A percentile compares a stretch with the other conserved stretches of the same genome.
Evolutionary conservation across 2,113 vertebrate species (phyloP).

Genomic region (Lagopus leucura): DNA sequence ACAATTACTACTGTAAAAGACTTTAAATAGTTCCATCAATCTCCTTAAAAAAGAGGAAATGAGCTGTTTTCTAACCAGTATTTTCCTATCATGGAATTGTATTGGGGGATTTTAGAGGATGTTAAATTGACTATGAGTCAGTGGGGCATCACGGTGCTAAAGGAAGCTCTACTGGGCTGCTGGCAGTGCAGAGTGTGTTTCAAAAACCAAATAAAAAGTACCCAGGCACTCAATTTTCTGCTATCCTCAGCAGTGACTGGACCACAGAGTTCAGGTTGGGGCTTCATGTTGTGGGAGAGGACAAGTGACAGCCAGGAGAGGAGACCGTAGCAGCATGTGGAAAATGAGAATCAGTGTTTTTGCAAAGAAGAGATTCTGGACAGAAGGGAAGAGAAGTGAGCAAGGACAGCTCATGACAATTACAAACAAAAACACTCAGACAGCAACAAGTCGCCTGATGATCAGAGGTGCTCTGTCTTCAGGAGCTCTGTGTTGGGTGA

Average conservation of each 20-base stretch:
- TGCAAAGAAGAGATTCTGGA: not conserved
- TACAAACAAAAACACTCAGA: conserved; percentile 1
- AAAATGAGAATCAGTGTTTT: conserved; percentile 37
- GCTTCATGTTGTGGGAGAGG: not conserved
- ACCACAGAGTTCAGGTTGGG: not conserved
- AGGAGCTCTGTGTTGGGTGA: not conserved
- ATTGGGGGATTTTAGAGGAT: conserved; percentile 61
- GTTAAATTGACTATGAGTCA: conserved; percentile 64
- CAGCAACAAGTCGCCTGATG: not conserved
- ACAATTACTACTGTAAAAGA: not conserved
- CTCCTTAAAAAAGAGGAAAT: conserved; percentile 57
- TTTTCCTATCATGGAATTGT: conserved; percentile 58
- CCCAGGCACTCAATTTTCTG: conserved; percentile 38
- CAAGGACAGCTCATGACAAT: conserved; percentile 15
- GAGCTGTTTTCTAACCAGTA: not conserved
- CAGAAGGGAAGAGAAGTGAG: not conserved
- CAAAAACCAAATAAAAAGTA: not conserved
- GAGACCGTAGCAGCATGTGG: not conserved
- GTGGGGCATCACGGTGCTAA: not conserved
- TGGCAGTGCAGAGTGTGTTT: not conserved
- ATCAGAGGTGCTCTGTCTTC: not conserved
- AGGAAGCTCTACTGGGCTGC: not conserved
- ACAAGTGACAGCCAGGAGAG: not conserved
- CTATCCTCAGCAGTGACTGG: conserved; percentile 43
- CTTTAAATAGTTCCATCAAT: conserved; percentile 56